These are phyloP conservation scores for Eulithis prunata DNA, from an alignment of 2,888 invertebrate genomes.

Conservation along the genomic window DNA sequence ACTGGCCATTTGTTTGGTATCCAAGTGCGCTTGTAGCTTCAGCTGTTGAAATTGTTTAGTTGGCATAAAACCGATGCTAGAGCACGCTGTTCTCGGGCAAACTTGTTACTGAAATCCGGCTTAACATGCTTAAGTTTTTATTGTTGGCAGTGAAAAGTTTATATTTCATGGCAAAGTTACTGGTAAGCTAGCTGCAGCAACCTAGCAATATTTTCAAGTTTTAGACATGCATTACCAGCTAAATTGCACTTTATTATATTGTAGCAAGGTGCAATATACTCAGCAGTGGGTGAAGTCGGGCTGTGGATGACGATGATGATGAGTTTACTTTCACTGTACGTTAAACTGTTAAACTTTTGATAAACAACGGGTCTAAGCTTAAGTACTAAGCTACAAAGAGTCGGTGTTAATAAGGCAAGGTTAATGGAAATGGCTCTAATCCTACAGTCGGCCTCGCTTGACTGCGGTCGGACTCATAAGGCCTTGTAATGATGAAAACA, in stretches of 20 bases:
- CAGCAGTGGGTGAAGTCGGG: no score
- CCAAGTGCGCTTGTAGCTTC: no score
- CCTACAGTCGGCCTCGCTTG: constrained; percentile 51
- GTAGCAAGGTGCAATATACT: no score
- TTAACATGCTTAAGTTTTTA: not conserved
- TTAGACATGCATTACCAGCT: no score
- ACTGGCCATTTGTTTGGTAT: no score
- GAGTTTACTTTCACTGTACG: no score
- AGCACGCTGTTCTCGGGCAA: not conserved
- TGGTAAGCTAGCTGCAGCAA: no score
- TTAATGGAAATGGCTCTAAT: constrained; percentile 51
- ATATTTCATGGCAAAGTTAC: not conserved
- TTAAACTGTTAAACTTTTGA: not conserved
- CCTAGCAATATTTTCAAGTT: no score
- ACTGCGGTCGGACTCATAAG: constrained; percentile 59
- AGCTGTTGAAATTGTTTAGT: no score
- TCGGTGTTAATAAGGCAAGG: constrained; percentile 35
- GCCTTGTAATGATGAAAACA: constrained; percentile 9
- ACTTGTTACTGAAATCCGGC: not conserved
- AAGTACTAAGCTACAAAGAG: constrained; percentile 19
- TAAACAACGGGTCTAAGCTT: not conserved
- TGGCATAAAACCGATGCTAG: no score
- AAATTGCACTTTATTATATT: no score
- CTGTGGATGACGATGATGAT: no score
- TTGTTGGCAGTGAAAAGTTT: not conserved